phyloP scores from a whole-genome alignment of 2,888 invertebrate species.

The Campopleginae sp. region DNA sequence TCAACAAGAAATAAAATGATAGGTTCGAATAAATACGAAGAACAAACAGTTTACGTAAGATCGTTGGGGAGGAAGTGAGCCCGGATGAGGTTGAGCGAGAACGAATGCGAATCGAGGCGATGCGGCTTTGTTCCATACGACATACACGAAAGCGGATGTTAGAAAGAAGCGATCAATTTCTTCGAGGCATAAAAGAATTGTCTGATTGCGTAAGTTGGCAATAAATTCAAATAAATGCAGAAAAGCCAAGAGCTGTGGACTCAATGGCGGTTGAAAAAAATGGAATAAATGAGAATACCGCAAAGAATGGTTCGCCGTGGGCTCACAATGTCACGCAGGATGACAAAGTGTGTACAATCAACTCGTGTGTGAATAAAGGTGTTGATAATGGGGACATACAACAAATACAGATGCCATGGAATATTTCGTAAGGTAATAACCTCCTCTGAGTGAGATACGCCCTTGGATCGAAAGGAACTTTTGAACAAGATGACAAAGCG shows the following conservation, averaged over 20 bases:
- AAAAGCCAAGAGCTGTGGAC: background rate
- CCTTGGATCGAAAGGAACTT: constrained; percentile 24
- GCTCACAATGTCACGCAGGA: constrained; percentile 31
- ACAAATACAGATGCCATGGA: constrained; percentile 59
- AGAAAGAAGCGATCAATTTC: constrained; percentile 44
- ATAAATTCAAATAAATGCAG: constrained; percentile 14
- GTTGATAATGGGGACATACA: constrained; percentile 57
- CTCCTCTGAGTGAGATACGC: constrained; percentile 29
- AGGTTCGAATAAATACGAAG: constrained; percentile 11
- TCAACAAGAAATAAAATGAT: constrained; percentile 1
- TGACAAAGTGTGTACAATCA: constrained; percentile 20
- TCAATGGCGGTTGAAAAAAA: constrained; percentile 25
- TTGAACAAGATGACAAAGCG: constrained; percentile 26
- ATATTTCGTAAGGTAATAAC: constrained; percentile 30
- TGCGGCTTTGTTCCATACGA: constrained; percentile 39
- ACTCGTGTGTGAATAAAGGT: constrained; percentile 55
- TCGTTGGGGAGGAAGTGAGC: constrained; percentile 37
- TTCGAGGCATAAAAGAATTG: constrained; percentile 52
- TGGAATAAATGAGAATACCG: background rate
- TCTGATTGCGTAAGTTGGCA: constrained; percentile 47
- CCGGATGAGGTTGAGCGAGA: constrained; percentile 49
- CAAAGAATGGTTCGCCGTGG: constrained; percentile 44
- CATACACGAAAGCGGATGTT: constrained; percentile 57
- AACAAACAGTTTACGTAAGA: constrained; percentile 54
- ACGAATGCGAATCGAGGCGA: constrained; percentile 29